Conservation (phyloP, 2,888 invertebrate genomes). For the Margaritifera margaritifera region DNA sequence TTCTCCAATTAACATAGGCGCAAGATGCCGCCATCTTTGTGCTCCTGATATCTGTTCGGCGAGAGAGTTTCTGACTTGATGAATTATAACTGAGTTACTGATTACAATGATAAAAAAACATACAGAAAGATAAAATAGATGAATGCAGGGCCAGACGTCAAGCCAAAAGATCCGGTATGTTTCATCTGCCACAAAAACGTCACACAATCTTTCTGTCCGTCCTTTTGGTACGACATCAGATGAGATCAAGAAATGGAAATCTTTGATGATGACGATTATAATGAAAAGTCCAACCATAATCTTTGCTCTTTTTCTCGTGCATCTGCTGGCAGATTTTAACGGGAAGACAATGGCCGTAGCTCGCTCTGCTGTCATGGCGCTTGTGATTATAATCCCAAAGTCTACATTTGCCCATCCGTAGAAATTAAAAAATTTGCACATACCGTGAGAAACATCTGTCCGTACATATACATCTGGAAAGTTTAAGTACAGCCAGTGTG, state of each 20-base stretch:
- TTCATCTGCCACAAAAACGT: constrained; percentile 36
- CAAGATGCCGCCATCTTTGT: constrained; percentile 41
- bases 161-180: constrained; percentile 41
- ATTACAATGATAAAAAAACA: constrained; percentile 46
- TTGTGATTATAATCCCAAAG: constrained; percentile 50
- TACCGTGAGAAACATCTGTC: constrained; percentile 34
- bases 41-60: constrained; percentile 22
- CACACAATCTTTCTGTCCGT: constrained; percentile 49
- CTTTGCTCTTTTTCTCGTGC: constrained; percentile 46
- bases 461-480: constrained; percentile 43
- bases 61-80: constrained; percentile 40
- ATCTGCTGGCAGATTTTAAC: constrained; percentile 35
- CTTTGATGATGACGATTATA: constrained; percentile 47
- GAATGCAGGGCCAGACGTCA: constrained; percentile 54
- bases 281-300: constrained; percentile 31
- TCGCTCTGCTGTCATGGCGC: constrained; percentile 55
- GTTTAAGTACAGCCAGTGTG: constrained; percentile 58
- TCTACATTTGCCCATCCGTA: constrained; percentile 58
- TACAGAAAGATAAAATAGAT: constrained; percentile 39
- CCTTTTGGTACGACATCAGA: constrained; percentile 44
- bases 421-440: constrained; percentile 61
- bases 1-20: constrained; percentile 54
- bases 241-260: constrained; percentile 44
- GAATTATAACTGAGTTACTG: constrained; percentile 53
- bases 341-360: constrained; percentile 55